Conservation (phyloP, 2,113 vertebrate species). For the Psettodes erumei region DNA sequence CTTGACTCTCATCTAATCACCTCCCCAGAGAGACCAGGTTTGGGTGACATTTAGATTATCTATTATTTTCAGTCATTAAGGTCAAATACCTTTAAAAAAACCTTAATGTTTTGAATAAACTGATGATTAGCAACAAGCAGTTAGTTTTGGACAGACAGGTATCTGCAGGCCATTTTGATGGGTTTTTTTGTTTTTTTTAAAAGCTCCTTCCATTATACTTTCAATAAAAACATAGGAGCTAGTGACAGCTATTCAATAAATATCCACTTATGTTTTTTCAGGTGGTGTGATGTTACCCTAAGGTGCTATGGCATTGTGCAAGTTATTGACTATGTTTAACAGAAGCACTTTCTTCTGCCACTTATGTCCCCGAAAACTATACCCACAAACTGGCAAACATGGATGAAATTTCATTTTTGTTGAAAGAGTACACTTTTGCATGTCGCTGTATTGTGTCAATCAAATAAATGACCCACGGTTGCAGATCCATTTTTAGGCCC, state of each 20-base stretch:
- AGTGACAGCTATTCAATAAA: constrained; percentile 74
- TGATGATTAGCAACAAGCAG: constrained; percentile 19
- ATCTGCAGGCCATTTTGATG: constrained; percentile 39
- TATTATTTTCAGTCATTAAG: constrained; percentile 51
- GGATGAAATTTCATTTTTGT: constrained; percentile 78
- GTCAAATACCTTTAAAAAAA: constrained; percentile 18
- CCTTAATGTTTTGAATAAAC: constrained; percentile 12
- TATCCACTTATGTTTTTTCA: constrained; percentile 74
- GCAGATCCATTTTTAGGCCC: constrained; percentile 53
- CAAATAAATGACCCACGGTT: constrained; percentile 68
- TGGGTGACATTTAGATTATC: constrained; percentile 51
- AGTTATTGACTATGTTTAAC: constrained; percentile 79
- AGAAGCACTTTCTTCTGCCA: constrained; percentile 60
- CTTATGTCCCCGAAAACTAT: constrained; percentile 59
- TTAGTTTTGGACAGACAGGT: background rate
- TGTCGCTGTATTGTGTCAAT: constrained; percentile 52
- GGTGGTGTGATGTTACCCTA: constrained; percentile 73
- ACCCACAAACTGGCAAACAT: constrained; percentile 60
- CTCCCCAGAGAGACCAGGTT: constrained; percentile 48
- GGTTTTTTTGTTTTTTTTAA: too few species aligned
- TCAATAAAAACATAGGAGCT: constrained; percentile 55
- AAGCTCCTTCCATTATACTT: constrained; percentile 51
- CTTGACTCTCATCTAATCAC: constrained; percentile 70
- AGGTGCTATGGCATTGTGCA: constrained; percentile 64
- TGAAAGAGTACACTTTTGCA: constrained; percentile 70